These are phyloP conservation scores for Lissonota sp. DNA, from an alignment of 2,888 invertebrate genomes.

Conservation along the genomic window DNA sequence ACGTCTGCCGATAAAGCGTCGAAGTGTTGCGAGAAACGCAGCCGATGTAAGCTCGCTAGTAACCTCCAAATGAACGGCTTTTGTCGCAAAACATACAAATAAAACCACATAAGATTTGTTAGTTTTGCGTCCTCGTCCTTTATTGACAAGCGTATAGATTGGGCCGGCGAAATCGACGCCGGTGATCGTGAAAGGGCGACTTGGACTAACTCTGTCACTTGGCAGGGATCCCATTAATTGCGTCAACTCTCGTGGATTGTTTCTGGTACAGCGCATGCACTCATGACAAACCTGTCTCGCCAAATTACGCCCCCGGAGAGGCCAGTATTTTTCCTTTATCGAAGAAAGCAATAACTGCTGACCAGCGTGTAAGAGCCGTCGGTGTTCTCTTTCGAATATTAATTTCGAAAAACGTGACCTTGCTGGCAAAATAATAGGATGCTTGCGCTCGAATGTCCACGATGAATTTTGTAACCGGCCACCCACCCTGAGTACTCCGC, in stretches of 20 bases:
- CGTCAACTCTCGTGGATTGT: background rate
- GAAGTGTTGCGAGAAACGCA: constrained; percentile 63
- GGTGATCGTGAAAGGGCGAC: constrained; percentile 44
- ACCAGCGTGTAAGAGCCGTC: no score
- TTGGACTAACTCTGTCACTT: constrained; percentile 36
- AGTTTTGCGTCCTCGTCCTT: constrained; percentile 7
- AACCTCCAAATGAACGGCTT: constrained; percentile 68
- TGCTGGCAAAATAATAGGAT: constrained; percentile 45
- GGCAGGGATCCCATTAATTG: constrained; percentile 36
- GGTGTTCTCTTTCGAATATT: no score
- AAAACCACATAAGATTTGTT: constrained; percentile 65
- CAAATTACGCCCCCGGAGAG: constrained; percentile 54
- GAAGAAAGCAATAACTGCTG: no score
- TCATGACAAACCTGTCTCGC: constrained; percentile 10
- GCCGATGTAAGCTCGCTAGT: constrained; percentile 62
- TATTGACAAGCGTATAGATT: constrained; percentile 37
- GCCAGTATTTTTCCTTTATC: constrained; percentile 55
- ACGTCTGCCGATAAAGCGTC: constrained; percentile 65
- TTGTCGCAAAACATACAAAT: constrained; percentile 69
- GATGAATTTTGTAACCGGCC: constrained; percentile 49
- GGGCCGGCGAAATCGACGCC: constrained; percentile 61
- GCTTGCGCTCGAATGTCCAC: constrained; percentile 30
- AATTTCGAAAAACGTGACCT: constrained; percentile 45
- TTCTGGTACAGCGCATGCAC: no score
- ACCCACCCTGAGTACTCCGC: constrained; percentile 60